Conservation (phyloP, 2,888 invertebrate genomes). For the Tipula confusa region DNA sequence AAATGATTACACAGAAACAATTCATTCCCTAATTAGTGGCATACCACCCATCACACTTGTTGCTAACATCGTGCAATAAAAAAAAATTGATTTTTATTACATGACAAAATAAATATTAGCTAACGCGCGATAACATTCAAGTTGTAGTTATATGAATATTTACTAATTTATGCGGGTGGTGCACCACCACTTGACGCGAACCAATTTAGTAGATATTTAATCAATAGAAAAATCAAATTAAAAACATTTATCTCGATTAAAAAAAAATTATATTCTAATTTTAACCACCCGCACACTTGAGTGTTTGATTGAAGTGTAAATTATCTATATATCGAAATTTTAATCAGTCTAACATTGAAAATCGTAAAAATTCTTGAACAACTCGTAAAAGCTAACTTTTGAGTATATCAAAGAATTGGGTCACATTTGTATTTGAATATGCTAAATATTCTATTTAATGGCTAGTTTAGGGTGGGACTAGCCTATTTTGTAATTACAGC, state of each 20-base stretch:
- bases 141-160: background rate
- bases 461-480: background rate
- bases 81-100: too few species aligned
- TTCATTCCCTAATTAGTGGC: too few species aligned
- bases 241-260: background rate
- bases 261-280: background rate
- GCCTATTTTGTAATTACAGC: background rate
- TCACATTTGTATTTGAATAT: background rate
- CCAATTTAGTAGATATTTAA: background rate
- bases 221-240: background rate
- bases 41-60: too few species aligned
- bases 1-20: too few species aligned
- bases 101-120: background rate
- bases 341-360: background rate
- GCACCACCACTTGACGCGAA: background rate
- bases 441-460: background rate
- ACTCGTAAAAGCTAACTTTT: background rate
- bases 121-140: background rate
- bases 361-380: background rate
- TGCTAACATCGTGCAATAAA: too few species aligned
- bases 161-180: background rate
- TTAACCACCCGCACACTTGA: background rate
- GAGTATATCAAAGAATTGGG: background rate
- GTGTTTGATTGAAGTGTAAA: background rate
- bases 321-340: background rate